Percentiles rank a stretch among this genome's conserved stretches.
Evolutionary conservation across 2,113 vertebrate genomes (phyloP).

Genomic region (Eretmochelys imbricata): DNA sequence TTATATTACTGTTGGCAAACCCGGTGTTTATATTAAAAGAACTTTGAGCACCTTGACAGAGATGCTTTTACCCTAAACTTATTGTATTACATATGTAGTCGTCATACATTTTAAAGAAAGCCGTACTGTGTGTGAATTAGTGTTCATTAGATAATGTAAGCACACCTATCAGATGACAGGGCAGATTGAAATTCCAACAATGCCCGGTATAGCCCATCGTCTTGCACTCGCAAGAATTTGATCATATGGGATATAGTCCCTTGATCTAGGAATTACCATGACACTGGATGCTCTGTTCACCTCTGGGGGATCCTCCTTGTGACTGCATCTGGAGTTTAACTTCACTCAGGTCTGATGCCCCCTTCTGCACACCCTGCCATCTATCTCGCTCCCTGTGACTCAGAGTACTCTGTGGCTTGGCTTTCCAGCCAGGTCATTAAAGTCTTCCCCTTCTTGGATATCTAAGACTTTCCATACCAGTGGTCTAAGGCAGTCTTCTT

Average conservation of each 20-base stretch:
- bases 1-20: background rate
- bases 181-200: background rate
- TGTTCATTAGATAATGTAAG: background rate
- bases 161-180: background rate
- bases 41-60: background rate
- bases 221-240: background rate
- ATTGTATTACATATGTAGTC: background rate
- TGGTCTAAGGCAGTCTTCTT: too few species aligned
- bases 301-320: too few species aligned
- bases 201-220: background rate
- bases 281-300: too few species aligned
- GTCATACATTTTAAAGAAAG: background rate
- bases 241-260: rapidly evolving
- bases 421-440: too few species aligned
- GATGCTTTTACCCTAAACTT: background rate
- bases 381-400: too few species aligned
- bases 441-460: too few species aligned
- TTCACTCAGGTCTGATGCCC: too few species aligned
- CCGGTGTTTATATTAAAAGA: background rate
- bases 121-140: background rate
- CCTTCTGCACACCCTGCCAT: too few species aligned
- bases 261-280: background rate
- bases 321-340: too few species aligned
- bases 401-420: too few species aligned
- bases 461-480: too few species aligned